Percentiles rank a stretch among this genome's conserved stretches.
Conservation (phyloP, 2,888 invertebrate species). For the Chrysolina americana region DNA sequence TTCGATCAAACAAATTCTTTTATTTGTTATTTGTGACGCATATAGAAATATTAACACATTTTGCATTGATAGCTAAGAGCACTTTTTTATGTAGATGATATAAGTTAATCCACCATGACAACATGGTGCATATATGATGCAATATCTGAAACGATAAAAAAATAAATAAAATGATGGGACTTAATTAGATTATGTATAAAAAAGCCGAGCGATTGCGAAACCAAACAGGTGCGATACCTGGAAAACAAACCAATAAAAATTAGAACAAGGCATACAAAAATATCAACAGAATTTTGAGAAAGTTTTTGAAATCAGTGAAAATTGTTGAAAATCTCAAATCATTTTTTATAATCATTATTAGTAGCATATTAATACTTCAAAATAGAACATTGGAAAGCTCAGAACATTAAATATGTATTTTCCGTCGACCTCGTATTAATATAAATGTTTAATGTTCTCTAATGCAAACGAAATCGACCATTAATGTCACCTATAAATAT, state of each 20-base stretch:
- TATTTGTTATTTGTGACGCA: conserved; percentile 32
- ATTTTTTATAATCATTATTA: no score
- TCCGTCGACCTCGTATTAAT: no score
- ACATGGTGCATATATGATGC: conserved; percentile 10
- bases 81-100: conserved; percentile 42
- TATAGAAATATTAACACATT: conserved; percentile 34
- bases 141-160: conserved; percentile 52
- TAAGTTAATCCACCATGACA: conserved; percentile 37
- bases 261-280: not conserved
- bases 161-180: conserved; percentile 58
- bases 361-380: no score
- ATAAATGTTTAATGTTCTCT: no score
- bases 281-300: no score
- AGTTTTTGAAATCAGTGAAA: no score
- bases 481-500: no score
- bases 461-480: no score
- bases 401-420: no score
- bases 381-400: no score
- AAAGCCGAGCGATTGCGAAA: conserved; percentile 58
- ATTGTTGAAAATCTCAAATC: no score
- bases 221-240: conserved; percentile 51
- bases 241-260: conserved; percentile 41
- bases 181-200: conserved; percentile 57
- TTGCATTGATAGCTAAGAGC: conserved; percentile 42
- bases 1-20: conserved; percentile 29